phyloP scores from a whole-genome alignment of 2,797 vertebrate species.

The Poeciliopsis gracilis region DNA sequence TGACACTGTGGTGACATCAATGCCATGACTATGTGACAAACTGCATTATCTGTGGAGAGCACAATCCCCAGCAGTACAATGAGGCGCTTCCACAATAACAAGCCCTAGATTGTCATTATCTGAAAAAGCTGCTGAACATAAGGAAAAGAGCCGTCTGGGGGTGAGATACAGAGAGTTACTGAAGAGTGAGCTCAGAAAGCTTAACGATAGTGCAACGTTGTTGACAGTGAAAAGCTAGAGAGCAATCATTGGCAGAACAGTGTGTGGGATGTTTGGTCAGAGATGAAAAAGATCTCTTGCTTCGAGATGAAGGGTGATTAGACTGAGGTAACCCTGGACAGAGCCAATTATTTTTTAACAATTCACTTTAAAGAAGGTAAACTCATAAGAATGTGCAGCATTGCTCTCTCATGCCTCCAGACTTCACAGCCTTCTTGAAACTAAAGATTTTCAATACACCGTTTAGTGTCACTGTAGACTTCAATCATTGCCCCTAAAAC shows the following conservation, averaged over 20 bases:
- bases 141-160: constrained; percentile 1
- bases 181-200: not conserved
- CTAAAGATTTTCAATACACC: not conserved
- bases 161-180: not conserved
- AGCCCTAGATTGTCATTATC: not conserved
- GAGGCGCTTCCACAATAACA: not conserved
- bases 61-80: not conserved
- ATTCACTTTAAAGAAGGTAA: not conserved
- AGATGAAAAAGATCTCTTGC: not conserved
- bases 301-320: not conserved
- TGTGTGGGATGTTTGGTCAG: constrained; percentile 3
- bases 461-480: not conserved
- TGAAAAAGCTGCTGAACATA: not conserved
- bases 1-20: not conserved
- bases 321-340: not conserved
- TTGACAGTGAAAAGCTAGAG: not conserved
- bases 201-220: not conserved
- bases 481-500: not conserved
- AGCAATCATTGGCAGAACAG: constrained; percentile 1
- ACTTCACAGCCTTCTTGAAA: not conserved
- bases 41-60: constrained; percentile 9
- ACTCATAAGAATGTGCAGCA: not conserved
- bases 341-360: not conserved
- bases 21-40: constrained; percentile 4
- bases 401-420: not conserved